Conservation (phyloP, 2,797 vertebrate species). For the Melanotaenia pygmaea region DNA sequence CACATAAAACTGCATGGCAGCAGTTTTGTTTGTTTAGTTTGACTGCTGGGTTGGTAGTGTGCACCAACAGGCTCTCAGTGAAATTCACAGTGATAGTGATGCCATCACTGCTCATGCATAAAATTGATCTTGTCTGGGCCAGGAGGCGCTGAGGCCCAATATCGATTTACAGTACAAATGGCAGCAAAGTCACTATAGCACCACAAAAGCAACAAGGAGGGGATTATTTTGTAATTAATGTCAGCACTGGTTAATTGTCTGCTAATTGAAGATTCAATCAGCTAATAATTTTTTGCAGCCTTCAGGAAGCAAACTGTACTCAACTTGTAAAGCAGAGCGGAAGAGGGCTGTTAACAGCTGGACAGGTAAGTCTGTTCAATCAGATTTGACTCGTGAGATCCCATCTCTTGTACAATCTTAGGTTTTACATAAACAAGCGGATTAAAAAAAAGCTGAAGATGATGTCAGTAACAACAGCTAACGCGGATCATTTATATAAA, state of each 20-base stretch:
- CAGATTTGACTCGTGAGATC: not conserved
- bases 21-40: conserved; percentile 15
- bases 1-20: not conserved
- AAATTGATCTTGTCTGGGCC: conserved; percentile 28
- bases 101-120: conserved; percentile 39
- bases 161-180: conserved; percentile 24
- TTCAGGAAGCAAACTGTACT: no score
- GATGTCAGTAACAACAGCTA: conserved; percentile 7
- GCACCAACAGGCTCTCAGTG: conserved; percentile 16
- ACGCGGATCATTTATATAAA: conserved; percentile 2
- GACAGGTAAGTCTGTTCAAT: not conserved
- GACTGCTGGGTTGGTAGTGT: not conserved
- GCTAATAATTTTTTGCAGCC: not conserved
- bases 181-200: conserved; percentile 11
- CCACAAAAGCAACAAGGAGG: not conserved
- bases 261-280: not conserved
- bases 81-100: conserved; percentile 33
- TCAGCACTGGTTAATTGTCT: no score
- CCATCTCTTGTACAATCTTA: not conserved
- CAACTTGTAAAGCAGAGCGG: not conserved
- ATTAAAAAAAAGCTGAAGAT: not conserved
- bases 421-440: not conserved
- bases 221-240: not conserved
- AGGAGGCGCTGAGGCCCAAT: conserved; percentile 17
- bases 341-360: not conserved